These are phyloP conservation scores for Pandion haliaetus DNA, from an alignment of 2,113 vertebrate genomes.

Conservation along the genomic window DNA sequence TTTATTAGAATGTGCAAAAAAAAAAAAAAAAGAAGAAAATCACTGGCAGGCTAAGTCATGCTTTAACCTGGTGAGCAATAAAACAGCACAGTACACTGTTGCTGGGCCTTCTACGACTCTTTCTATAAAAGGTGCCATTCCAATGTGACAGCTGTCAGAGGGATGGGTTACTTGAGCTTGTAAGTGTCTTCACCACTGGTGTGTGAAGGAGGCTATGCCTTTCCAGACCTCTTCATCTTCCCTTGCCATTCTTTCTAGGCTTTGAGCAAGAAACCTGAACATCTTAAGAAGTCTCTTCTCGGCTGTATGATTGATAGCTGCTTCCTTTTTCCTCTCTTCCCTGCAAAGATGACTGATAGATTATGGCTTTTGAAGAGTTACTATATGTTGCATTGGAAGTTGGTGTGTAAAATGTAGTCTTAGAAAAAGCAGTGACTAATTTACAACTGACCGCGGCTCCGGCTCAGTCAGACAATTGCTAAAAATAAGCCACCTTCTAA, in stretches of 20 bases:
- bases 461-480: not conserved
- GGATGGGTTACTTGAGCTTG: not conserved
- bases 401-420: not conserved
- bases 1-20: not conserved
- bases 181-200: not conserved
- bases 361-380: not conserved
- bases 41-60: not conserved
- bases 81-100: accelerated
- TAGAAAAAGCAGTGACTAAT: not conserved
- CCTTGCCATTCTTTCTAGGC: not conserved
- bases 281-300: not conserved
- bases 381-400: not conserved
- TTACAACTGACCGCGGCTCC: not conserved
- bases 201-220: not conserved
- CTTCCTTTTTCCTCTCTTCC: not conserved
- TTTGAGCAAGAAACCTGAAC: not conserved
- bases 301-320: not conserved
- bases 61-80: not conserved
- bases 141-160: not conserved
- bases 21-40: not conserved
- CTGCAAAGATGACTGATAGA: not conserved
- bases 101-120: accelerated
- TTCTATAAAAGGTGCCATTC: not conserved
- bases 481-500: not conserved
- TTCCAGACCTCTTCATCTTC: not conserved